Conservation (phyloP, 2,797 vertebrate species). For the Thamnophis elegans region DNA sequence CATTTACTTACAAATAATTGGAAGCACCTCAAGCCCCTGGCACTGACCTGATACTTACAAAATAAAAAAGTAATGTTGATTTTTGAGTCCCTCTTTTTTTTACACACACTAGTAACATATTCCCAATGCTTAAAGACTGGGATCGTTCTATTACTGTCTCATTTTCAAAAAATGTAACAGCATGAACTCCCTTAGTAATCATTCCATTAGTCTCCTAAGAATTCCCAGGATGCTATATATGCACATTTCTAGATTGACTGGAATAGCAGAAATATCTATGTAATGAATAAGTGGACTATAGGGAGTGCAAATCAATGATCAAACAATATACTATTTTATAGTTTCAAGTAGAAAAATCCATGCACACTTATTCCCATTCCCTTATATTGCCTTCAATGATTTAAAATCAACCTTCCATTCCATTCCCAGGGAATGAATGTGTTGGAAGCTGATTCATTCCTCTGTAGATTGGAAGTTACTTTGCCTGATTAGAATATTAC, state of each 20-base stretch:
- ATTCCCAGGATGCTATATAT: not conserved
- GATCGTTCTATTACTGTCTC: not conserved
- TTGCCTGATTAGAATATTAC: not conserved
- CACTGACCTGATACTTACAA: not conserved
- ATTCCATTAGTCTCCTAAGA: not conserved
- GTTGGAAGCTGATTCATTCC: not conserved
- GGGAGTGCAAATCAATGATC: not conserved
- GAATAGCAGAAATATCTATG: not conserved
- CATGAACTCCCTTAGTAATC: not conserved
- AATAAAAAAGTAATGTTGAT: not conserved
- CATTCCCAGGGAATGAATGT: not conserved
- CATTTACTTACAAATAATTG: not conserved
- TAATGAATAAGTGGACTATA: not conserved
- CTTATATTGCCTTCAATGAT: not conserved
- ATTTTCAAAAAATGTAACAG: not conserved
- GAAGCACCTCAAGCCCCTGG: not conserved
- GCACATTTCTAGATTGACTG: not conserved
- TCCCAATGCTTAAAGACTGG: not conserved
- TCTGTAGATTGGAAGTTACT: not conserved
- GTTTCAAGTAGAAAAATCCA: not conserved
- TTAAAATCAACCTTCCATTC: not conserved
- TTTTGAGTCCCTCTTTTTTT: not conserved
- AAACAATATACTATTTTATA: not conserved
- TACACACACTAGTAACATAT: not conserved
- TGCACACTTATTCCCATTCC: not conserved